Conservation (phyloP, 2,888 invertebrate species). For the Drosophila cognata region DNA sequence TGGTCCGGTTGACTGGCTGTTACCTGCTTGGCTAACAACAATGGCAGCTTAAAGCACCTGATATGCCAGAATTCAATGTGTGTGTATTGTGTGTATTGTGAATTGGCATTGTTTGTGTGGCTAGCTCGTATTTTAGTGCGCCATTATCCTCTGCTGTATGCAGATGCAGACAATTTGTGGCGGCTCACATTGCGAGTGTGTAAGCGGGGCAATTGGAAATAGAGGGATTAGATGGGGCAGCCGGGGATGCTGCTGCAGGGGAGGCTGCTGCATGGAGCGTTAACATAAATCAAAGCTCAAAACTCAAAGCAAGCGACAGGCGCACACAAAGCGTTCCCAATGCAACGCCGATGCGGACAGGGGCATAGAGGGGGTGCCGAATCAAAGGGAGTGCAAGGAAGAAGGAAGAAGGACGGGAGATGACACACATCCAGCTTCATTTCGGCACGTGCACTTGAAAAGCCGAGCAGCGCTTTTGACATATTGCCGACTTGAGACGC, state of each 20-base stretch:
- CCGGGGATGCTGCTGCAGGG: slow-evolving; percentile 14
- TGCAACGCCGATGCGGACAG: slow-evolving; percentile 27
- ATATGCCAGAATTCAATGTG: slow-evolving; percentile 32
- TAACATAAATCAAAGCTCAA: slow-evolving; percentile 75
- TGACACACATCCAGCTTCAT: slow-evolving; percentile 76
- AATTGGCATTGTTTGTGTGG: slow-evolving; percentile 54
- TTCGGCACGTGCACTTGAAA: slow-evolving; percentile 77
- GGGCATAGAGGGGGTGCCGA: not conserved
- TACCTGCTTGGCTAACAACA: slow-evolving; percentile 40
- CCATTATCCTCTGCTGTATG: slow-evolving; percentile 73
- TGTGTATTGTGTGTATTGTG: slow-evolving; percentile 27
- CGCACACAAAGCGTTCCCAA: slow-evolving; percentile 53
- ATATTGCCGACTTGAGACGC: slow-evolving; percentile 52
- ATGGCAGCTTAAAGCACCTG: slow-evolving; percentile 45
- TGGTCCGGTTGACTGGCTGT: slow-evolving; percentile 6
- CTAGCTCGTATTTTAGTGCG: slow-evolving; percentile 68
- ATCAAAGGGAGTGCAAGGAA: not conserved
- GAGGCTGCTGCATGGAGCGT: slow-evolving; percentile 43
- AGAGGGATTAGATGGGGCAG: not conserved
- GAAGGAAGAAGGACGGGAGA: slow-evolving; percentile 6
- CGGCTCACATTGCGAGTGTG: slow-evolving; percentile 24
- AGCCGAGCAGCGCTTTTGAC: slow-evolving; percentile 63
- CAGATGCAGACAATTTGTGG: slow-evolving; percentile 70
- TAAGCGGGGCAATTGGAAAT: not conserved
- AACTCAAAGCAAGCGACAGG: slow-evolving; percentile 75